phyloP scores from a whole-genome alignment of 1,140 invertebrate species.

The Phymorhynchus buccinoides region DNA sequence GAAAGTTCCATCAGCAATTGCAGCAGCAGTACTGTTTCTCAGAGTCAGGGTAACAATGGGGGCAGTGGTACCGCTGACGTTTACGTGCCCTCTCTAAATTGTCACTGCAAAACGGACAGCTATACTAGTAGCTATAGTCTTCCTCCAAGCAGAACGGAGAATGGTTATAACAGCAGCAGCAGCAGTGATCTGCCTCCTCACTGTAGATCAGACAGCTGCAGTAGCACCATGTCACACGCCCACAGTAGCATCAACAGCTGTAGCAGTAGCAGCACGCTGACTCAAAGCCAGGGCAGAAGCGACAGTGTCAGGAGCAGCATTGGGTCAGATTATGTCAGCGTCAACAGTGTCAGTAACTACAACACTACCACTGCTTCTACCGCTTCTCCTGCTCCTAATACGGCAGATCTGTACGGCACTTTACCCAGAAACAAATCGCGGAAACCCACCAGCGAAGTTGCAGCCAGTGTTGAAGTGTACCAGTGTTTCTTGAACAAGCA shows the following conservation, averaged over 20 bases:
- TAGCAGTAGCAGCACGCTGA: slow-evolving; percentile 24
- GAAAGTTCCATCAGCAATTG: too few species aligned
- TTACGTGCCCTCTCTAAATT: neutral
- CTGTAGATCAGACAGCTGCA: too few species aligned
- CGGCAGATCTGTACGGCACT: slow-evolving; percentile 56
- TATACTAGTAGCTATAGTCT: too few species aligned
- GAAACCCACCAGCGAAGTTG: slow-evolving; percentile 41
- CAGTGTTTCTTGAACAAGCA: slow-evolving; percentile 54
- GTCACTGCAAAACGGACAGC: too few species aligned
- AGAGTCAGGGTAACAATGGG: neutral
- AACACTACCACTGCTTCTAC: too few species aligned
- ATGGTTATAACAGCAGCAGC: too few species aligned
- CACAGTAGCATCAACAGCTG: slow-evolving; percentile 28
- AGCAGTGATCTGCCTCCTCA: neutral
- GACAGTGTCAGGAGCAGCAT: slow-evolving; percentile 30
- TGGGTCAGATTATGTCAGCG: neutral
- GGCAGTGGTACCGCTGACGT: neutral
- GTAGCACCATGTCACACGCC: neutral
- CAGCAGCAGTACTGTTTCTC: too few species aligned
- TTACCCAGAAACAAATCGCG: slow-evolving; percentile 50
- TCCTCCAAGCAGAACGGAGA: too few species aligned
- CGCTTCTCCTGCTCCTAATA: neutral
- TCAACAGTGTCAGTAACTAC: neutral
- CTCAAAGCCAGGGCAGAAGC: slow-evolving; percentile 7
- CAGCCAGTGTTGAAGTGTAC: slow-evolving; percentile 47